These are phyloP conservation scores for Harmothoe impar DNA, from an alignment of 2,888 invertebrate genomes.

Conservation along the genomic window DNA sequence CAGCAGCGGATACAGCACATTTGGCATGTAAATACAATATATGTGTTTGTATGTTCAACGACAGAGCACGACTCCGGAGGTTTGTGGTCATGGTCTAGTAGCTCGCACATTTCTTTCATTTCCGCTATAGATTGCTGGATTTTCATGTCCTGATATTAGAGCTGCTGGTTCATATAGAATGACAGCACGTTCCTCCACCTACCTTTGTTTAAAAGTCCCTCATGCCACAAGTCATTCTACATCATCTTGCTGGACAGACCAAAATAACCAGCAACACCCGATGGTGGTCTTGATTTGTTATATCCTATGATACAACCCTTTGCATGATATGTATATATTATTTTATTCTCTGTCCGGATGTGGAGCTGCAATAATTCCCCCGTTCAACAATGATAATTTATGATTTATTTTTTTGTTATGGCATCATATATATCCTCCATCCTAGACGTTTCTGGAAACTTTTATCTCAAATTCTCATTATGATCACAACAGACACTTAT, in stretches of 20 bases:
- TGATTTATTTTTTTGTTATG: too few relatives aligned
- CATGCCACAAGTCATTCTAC: background rate
- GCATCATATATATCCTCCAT: too few relatives aligned
- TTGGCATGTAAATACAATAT: constrained; percentile 59
- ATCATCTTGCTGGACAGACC: background rate
- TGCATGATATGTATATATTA: background rate
- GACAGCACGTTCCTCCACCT: constrained; percentile 21
- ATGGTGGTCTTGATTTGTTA: background rate
- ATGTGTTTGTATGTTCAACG: constrained; percentile 49
- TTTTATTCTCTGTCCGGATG: background rate
- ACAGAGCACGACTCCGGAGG: constrained; percentile 56
- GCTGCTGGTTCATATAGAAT: constrained; percentile 13
- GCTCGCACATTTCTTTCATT: constrained; percentile 27
- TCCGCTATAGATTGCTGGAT: background rate
- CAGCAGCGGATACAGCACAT: background rate
- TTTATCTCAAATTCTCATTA: too few relatives aligned
- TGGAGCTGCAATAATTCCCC: background rate
- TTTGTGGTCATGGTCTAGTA: constrained; percentile 45
- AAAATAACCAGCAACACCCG: background rate
- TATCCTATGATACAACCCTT: background rate
- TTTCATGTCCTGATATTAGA: background rate
- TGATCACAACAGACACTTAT: too few relatives aligned
- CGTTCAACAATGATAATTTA: too few relatives aligned
- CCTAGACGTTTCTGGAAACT: too few relatives aligned
- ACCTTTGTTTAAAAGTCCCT: background rate